Conservation (phyloP, 2,797 vertebrate species). For the Erithacus rubecula region DNA sequence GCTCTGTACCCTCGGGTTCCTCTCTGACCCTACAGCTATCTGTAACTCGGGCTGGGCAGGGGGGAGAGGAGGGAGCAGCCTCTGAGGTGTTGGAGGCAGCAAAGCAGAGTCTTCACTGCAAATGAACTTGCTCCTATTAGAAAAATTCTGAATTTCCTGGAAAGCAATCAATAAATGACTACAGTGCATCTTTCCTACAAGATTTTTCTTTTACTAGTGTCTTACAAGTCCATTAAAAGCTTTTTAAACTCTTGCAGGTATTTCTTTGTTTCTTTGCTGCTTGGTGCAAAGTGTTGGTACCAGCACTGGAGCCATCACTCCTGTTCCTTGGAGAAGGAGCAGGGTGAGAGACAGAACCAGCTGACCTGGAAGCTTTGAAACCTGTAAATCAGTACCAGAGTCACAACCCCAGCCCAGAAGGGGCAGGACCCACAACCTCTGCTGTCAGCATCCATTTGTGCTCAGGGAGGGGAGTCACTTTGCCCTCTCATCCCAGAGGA, state of each 20-base stretch:
- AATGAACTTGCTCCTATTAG: slow-evolving; percentile 24
- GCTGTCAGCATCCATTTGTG: neutral
- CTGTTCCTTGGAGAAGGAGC: neutral
- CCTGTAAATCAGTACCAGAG: neutral
- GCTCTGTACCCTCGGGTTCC: neutral
- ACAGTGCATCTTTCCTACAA: slow-evolving; percentile 60
- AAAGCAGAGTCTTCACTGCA: neutral
- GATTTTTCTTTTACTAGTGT: slow-evolving; percentile 42
- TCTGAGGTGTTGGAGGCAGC: neutral
- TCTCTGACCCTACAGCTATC: neutral
- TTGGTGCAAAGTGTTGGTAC: neutral
- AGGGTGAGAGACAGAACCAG: accelerated
- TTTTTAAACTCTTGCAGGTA: slow-evolving; percentile 5
- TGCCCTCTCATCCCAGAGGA: neutral
- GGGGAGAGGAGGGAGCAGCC: neutral
- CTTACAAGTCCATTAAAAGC: slow-evolving; percentile 50
- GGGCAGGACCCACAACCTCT: neutral
- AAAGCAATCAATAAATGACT: slow-evolving; percentile 67
- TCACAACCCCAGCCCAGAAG: neutral
- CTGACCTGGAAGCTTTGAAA: neutral
- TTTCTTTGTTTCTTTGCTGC: neutral
- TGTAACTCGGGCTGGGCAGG: neutral
- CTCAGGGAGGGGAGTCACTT: neutral
- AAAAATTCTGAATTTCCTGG: slow-evolving; percentile 42
- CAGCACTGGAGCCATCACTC: too few relatives aligned